These are phyloP conservation scores for Cygnus atratus DNA, from an alignment of 2,113 vertebrate genomes.

Conservation along the genomic window DNA sequence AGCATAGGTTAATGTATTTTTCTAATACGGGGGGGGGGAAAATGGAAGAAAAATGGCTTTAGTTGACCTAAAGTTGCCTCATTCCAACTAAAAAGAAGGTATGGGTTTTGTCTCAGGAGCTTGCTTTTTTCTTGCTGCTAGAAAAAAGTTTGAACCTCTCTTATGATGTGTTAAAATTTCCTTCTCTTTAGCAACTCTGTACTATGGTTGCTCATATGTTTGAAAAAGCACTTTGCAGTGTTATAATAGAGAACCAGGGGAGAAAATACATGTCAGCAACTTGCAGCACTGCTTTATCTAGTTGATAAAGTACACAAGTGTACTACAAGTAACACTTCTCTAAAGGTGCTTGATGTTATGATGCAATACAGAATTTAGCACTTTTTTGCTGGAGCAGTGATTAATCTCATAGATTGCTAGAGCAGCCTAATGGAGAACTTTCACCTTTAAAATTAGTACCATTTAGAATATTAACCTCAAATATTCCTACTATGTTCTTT, in stretches of 20 bases:
- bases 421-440: neutral
- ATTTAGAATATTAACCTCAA: neutral
- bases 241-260: neutral
- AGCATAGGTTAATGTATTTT: neutral
- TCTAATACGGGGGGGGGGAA: neutral
- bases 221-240: neutral
- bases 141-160: neutral
- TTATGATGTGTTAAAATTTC: neutral
- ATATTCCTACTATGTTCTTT: neutral
- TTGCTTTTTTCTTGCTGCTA: neutral
- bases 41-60: neutral
- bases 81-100: neutral
- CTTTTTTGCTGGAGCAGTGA: neutral
- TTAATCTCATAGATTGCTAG: neutral
- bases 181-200: neutral
- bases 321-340: neutral
- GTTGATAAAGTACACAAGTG: no score
- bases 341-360: neutral
- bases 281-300: neutral
- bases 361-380: neutral
- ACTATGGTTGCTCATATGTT: neutral
- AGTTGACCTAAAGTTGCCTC: neutral
- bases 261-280: neutral
- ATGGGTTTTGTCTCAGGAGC: neutral
- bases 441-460: neutral